Base-by-base conservation (phyloP, 2,797 vertebrate genomes). In the Danio kyathit region DNA sequence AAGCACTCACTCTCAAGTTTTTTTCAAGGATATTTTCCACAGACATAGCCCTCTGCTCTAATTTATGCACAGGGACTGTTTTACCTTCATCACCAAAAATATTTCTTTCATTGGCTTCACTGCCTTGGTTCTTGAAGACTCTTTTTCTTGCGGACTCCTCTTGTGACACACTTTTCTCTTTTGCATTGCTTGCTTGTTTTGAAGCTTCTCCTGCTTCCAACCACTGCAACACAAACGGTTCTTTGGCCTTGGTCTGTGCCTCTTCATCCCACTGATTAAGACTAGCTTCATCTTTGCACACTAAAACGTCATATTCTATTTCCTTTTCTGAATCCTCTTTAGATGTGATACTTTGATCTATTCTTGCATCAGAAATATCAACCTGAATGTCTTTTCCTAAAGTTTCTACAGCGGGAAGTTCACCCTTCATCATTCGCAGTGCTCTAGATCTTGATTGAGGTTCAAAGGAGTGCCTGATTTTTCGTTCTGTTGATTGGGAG, bases 381-480 rank as follows among this genome's bases (percentile, higher is more conserved):
- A 48, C 40, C 38, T 72, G 49, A n/a, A 40, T 16, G 13, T 73
- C 65, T 64, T 65, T 61, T 44, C 43, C 60, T 60, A 49, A 80
- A 38, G 64, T 38, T 21, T 84, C 74, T 56, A 57, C 38, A 19
- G 70, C 5, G 44, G 82, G 83, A 64, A 89, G 74, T 82, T 94
- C 92, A 52, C 94, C 94, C 89, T 82, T 93, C 90, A 95, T 89
- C 19, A 93, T 76, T 83, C 92, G 89, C 77, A 93, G 90, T 17
- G 88, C 90, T 71, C 91, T 91, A 54, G 89, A 90, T 91, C 93
- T 93, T 46, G 91, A 90, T 73, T 92, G 92, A 80, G 90, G 92
- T 83, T 92, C 89, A 87, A 93, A 92, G 7, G 91, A 93, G 73
- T 89, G 93, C 64, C 92, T 93, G 3, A 51, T 80, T 65, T 84